Conservation (phyloP, 2,797 vertebrate genomes). For the Pteronotus mesoamericanus region DNA sequence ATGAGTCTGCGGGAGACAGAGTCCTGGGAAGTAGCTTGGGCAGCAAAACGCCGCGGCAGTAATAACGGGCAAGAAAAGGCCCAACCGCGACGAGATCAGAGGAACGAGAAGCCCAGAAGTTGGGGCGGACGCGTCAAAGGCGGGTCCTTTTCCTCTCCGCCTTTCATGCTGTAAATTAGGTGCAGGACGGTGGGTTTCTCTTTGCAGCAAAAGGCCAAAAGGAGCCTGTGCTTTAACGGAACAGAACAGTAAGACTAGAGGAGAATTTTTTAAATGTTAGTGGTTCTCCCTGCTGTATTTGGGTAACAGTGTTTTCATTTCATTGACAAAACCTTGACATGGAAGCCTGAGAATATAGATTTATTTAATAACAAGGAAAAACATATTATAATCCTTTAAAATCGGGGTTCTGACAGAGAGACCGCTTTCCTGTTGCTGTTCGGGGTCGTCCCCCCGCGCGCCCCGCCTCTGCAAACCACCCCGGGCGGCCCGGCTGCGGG, state of each 20-base stretch:
- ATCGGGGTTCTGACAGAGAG: neutral
- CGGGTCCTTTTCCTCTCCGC: neutral
- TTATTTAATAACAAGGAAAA: neutral
- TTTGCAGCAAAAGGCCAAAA: neutral
- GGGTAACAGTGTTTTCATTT: neutral
- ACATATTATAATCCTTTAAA: neutral
- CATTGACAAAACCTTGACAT: neutral
- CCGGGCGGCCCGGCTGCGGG: no score
- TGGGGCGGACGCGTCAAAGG: neutral
- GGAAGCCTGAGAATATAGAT: neutral
- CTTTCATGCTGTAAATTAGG: neutral
- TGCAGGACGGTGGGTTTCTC: neutral
- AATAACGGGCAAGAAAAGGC: neutral
- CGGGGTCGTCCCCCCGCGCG: neutral
- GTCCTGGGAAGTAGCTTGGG: neutral
- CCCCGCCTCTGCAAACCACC: accelerated
- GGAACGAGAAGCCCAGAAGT: neutral
- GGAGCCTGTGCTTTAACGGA: neutral
- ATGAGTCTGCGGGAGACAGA: neutral
- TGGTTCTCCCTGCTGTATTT: neutral
- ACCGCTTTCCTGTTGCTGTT: neutral
- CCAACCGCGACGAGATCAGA: neutral
- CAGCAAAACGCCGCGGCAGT: neutral
- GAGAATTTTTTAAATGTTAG: neutral
- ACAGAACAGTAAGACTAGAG: neutral